Evolutionary conservation across 2,797 vertebrate species (phyloP).

Genomic region (Denticeps clupeoides): DNA sequence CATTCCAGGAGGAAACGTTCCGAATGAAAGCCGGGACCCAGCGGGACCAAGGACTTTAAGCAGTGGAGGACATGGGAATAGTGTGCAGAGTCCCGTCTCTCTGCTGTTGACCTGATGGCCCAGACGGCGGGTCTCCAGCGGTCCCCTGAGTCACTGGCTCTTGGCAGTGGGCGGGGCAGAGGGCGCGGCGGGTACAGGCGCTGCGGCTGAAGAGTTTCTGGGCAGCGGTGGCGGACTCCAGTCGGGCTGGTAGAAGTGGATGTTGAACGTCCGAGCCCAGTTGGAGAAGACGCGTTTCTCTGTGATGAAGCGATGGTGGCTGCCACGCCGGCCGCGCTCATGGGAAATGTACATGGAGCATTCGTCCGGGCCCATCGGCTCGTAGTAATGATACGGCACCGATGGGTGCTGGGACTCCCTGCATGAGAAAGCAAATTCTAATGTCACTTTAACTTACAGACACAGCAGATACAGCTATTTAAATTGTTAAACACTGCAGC

Average conservation of each 20-base stretch:
- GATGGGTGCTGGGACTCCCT: conserved; percentile 72
- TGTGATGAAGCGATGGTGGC: conserved; percentile 88
- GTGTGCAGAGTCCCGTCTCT: too few relatives aligned
- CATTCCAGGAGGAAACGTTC: too few relatives aligned
- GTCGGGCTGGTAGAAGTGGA: conserved; percentile 83
- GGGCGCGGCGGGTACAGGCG: conserved; percentile 5
- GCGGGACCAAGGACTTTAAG: too few relatives aligned
- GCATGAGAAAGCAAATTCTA: conserved; percentile 12
- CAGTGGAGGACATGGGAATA: too few relatives aligned
- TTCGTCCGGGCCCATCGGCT: conserved; percentile 63
- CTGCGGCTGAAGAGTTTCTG: conserved; percentile 32
- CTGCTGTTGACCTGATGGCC: too few relatives aligned
- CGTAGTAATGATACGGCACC: conserved; percentile 93
- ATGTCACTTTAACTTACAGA: too few relatives aligned
- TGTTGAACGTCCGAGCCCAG: conserved; percentile 78
- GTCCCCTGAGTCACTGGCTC: conserved; percentile 44
- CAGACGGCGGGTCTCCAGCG: too few relatives aligned
- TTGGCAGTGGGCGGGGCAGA: conserved; percentile 2
- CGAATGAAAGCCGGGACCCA: too few relatives aligned
- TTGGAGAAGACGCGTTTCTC: conserved; percentile 86
- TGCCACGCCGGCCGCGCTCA: conserved; percentile 73
- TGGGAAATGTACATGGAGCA: conserved; percentile 90
- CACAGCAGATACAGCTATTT: too few relatives aligned
- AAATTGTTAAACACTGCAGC: too few relatives aligned
- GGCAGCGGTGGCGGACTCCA: conserved; percentile 68